A percentile compares a stretch with the other conserved stretches of the same genome.
Conservation (phyloP, 2,888 invertebrate species). For the Apotomis capreana region DNA sequence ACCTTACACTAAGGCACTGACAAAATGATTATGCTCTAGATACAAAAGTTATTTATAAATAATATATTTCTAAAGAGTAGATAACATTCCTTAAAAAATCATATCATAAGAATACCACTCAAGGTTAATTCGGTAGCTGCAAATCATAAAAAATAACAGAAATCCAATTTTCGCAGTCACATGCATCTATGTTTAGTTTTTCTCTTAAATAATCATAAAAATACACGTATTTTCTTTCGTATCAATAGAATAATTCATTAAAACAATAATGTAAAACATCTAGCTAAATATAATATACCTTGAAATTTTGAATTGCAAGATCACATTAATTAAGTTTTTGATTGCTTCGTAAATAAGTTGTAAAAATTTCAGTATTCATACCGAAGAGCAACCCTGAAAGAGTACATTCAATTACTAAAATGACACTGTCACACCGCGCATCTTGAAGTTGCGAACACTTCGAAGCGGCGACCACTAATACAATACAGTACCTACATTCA, state of each 20-base stretch:
- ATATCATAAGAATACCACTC: constrained; percentile 63
- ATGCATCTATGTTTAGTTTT: constrained; percentile 26
- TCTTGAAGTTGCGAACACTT: neutral
- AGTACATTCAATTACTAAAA: constrained; percentile 22
- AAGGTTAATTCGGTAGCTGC: constrained; percentile 64
- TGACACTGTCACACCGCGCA: constrained; percentile 22
- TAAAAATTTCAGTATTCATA: constrained; percentile 32
- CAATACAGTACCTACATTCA: constrained; percentile 29
- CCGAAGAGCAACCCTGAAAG: neutral
- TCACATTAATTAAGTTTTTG: constrained; percentile 42
- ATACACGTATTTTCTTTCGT: constrained; percentile 24
- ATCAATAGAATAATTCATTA: constrained; percentile 41
- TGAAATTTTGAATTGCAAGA: constrained; percentile 45
- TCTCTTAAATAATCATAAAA: constrained; percentile 30
- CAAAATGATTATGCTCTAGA: constrained; percentile 75
- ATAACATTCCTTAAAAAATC: constrained; percentile 77
- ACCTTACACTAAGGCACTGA: constrained; percentile 80
- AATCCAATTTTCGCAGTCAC: constrained; percentile 33
- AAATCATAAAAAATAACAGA: constrained; percentile 46
- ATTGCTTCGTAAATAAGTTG: constrained; percentile 38
- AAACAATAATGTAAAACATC: constrained; percentile 34
- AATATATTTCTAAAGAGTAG: constrained; percentile 74
- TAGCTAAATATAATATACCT: constrained; percentile 37
- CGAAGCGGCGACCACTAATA: neutral
- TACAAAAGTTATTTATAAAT: constrained; percentile 69